Percentiles rank a stretch among this genome's conserved stretches.
phyloP scores from a whole-genome alignment of 2,888 invertebrate genomes.

The Athripsodes cinereus region DNA sequence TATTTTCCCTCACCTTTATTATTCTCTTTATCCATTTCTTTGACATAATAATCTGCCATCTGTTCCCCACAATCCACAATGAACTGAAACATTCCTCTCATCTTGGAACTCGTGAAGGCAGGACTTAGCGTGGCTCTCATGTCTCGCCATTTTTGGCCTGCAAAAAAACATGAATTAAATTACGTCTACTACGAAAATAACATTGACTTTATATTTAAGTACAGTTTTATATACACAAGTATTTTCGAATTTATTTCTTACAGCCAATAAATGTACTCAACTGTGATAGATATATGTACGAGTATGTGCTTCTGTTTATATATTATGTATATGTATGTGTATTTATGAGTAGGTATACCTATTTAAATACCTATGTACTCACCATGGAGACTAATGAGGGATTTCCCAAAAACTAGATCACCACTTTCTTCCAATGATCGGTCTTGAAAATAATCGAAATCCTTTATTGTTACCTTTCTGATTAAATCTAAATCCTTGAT shows the following conservation, averaged over 20 bases:
- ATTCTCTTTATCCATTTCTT: slow-evolving; percentile 12
- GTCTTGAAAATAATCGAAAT: slow-evolving; percentile 50
- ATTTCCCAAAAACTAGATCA: slow-evolving; percentile 47
- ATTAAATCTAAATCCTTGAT: slow-evolving; percentile 44
- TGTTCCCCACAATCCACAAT: slow-evolving; percentile 41
- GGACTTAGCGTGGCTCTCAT: slow-evolving; percentile 40
- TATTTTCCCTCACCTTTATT: background rate
- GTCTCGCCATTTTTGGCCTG: slow-evolving; percentile 39
- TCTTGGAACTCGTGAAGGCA: slow-evolving; percentile 39
- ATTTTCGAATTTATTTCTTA: no score
- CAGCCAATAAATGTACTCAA: no score
- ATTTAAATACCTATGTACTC: no score
- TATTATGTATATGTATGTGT: no score
- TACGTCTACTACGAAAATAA: no score
- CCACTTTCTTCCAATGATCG: slow-evolving; percentile 35
- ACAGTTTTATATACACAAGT: no score
- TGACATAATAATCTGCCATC: slow-evolving; percentile 34
- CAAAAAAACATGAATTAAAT: no score
- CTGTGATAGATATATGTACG: no score
- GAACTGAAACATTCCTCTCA: slow-evolving; percentile 40
- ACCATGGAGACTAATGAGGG: slow-evolving; percentile 43
- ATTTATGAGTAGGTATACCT: no score
- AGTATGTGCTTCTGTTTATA: no score
- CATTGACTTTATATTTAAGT: no score
- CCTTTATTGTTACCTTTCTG: slow-evolving; percentile 46